Conservation (phyloP, 2,797 vertebrate genomes). For the Morus bassanus region DNA sequence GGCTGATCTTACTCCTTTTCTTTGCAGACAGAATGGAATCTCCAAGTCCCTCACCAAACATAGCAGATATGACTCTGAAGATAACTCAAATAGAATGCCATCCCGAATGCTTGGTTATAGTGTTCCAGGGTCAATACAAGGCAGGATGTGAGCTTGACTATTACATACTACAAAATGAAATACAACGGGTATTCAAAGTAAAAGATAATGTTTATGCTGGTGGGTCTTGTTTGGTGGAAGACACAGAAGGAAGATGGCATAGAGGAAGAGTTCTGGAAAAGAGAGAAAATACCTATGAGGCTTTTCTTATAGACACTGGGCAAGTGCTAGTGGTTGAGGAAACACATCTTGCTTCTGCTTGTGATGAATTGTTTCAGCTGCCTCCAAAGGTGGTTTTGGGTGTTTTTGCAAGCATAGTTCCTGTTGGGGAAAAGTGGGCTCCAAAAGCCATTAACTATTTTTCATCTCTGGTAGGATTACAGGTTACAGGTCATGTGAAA, state of each 20-base stretch:
- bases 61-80: constrained; percentile 81
- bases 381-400: constrained; percentile 87
- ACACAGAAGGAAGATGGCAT: constrained; percentile 82
- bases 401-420: constrained; percentile 87
- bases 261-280: constrained; percentile 86
- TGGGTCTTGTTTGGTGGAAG: constrained; percentile 88
- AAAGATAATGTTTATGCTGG: constrained; percentile 71
- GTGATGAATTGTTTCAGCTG: constrained; percentile 81
- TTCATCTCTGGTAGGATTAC: constrained; percentile 78
- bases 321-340: constrained; percentile 76
- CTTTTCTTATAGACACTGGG: constrained; percentile 87
- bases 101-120: constrained; percentile 80
- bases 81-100: constrained; percentile 83
- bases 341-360: constrained; percentile 76
- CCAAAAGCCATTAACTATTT: constrained; percentile 82
- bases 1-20: constrained; percentile 29
- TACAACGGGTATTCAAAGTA: constrained; percentile 83
- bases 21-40: constrained; percentile 76
- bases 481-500: constrained; percentile 81
- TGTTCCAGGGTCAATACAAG: constrained; percentile 85
- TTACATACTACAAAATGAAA: constrained; percentile 85
- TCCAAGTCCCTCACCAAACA: constrained; percentile 32
- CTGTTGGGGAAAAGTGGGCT: constrained; percentile 76
- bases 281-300: constrained; percentile 71
- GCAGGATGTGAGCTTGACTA: constrained; percentile 87